phyloP scores from a whole-genome alignment of 92 coral and sea anemone genomes.

The Ricordea florida region DNA sequence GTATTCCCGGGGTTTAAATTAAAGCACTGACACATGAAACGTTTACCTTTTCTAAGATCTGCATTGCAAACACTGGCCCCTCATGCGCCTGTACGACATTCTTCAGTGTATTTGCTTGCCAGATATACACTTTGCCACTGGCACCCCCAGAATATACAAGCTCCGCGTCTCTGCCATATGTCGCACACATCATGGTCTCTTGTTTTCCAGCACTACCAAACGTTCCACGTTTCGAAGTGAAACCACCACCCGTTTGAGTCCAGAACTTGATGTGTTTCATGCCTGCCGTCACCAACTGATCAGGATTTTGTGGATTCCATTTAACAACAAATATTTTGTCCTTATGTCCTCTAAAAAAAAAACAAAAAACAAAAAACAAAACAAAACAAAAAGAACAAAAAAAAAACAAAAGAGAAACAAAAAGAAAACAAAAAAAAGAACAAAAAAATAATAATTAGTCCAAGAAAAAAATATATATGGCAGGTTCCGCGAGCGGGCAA shows the following conservation, averaged over 20 bases:
- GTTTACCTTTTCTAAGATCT: constrained; percentile 92
- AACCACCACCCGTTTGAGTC: constrained; percentile 99
- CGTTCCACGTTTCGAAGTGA: constrained; percentile 96
- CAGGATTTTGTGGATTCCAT: constrained; percentile 94
- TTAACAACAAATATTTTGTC: constrained; percentile 95
- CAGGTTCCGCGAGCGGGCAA: no score
- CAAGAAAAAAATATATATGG: no score
- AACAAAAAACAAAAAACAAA: no score
- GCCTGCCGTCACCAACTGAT: constrained; percentile 92
- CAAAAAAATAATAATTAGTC: no score
- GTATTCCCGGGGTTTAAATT: no score
- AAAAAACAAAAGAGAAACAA: no score
- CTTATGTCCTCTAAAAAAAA: constrained; percentile 84
- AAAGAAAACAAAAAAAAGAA: no score
- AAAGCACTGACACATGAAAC: not conserved
- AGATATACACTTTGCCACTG: constrained; percentile 89
- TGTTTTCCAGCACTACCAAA: constrained; percentile 92
- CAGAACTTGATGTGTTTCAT: constrained; percentile 99
- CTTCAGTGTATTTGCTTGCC: constrained; percentile 83
- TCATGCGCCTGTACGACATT: constrained; percentile 88
- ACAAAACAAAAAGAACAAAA: no score
- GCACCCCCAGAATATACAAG: constrained; percentile 95
- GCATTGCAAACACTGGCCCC: constrained; percentile 98
- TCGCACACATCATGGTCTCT: constrained; percentile 97
- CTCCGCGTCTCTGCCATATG: constrained; percentile 86